Evolutionary conservation across 2,888 invertebrate genomes (phyloP).

Genomic region (Andrena marginata): DNA sequence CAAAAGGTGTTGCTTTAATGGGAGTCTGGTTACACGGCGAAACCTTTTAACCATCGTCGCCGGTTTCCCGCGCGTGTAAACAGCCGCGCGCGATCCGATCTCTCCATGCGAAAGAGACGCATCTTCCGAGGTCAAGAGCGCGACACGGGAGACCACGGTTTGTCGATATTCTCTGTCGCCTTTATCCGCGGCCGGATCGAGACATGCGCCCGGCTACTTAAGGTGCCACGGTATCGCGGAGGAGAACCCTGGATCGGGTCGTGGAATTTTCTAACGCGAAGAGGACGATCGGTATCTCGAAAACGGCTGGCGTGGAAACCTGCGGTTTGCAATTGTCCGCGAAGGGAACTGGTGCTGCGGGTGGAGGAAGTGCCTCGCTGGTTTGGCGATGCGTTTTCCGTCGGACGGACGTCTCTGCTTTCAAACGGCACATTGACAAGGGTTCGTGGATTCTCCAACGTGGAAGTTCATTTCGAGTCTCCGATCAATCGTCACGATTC

Average conservation of each 20-base stretch:
- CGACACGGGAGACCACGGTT: constrained; percentile 15
- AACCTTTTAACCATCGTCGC: constrained; percentile 64
- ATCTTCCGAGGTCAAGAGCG: constrained; percentile 53
- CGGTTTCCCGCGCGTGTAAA: constrained; percentile 66
- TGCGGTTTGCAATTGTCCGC: not conserved
- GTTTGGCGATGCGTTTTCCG: constrained; percentile 19
- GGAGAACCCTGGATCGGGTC: not conserved
- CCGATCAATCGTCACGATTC: not conserved
- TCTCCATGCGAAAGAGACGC: constrained; percentile 22
- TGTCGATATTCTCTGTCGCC: constrained; percentile 32
- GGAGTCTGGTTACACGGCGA: constrained; percentile 80
- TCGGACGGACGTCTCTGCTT: constrained; percentile 14
- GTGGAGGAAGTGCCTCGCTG: not conserved
- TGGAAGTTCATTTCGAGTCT: not conserved
- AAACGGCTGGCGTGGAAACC: not conserved
- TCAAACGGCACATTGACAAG: not conserved
- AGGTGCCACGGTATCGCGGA: not conserved
- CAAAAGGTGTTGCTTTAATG: constrained; percentile 85
- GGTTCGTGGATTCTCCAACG: not conserved
- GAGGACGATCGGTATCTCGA: constrained; percentile 7
- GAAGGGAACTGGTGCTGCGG: not conserved
- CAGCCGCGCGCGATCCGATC: constrained; percentile 56
- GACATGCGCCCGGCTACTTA: constrained; percentile 54
- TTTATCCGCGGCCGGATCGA: constrained; percentile 14
- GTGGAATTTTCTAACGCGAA: constrained; percentile 23